Evolutionary conservation across 1,140 invertebrate species (phyloP), one percentile per base, ranked within the genome.

Genomic region (Lasioglossum baleicum): DNA sequence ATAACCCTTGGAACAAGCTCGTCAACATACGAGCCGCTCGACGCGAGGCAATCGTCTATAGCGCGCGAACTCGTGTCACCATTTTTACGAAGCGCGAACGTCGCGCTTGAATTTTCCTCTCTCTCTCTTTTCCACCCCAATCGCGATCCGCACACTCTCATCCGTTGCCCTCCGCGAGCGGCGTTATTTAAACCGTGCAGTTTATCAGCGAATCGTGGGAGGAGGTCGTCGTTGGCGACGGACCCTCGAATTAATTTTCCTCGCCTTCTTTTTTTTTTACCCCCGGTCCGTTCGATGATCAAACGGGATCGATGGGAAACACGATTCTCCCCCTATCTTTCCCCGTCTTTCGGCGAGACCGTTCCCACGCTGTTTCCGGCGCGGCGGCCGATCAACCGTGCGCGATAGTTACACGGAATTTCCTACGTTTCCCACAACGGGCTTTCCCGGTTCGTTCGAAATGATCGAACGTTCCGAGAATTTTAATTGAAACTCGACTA

Each of bases 161-260:
- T 35, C 40, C 42, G n/a, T 48, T 56, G 20, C 66, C 65, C 10
- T 44, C 60, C 22, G 7, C 20, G 56, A 17, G 48, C 11, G 44
- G 66, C 51, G 74, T 68, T 83, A 80, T 83, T 80, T 80, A 80
- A 80, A 61, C 71, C 61, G 42, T n/a, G 77, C 71, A 71, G 78
- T 83, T 75, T 83, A 75, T 83, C 78, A 80, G 72, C 20, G 56
- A 40, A 40, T 20, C 65, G 48, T 65, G 73, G 65, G 35, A 65
- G 66, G 58, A 68, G 51, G 15, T 20, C 40, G 71, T 22, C 40
- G 77, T 8, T 42, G 35, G 58, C 81, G 66, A 83, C 75, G 75
- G 48, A 81, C 15, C 73, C 53, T 51, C 73, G 73, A 83, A 83
- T 83, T 83, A 71, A 80, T 80, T 80, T 64, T 44, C 51, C 61